Percentiles rank a stretch among this genome's conserved stretches.
phyloP scores from a whole-genome alignment of 2,113 vertebrate genomes.

The Spermophilus dauricus region DNA sequence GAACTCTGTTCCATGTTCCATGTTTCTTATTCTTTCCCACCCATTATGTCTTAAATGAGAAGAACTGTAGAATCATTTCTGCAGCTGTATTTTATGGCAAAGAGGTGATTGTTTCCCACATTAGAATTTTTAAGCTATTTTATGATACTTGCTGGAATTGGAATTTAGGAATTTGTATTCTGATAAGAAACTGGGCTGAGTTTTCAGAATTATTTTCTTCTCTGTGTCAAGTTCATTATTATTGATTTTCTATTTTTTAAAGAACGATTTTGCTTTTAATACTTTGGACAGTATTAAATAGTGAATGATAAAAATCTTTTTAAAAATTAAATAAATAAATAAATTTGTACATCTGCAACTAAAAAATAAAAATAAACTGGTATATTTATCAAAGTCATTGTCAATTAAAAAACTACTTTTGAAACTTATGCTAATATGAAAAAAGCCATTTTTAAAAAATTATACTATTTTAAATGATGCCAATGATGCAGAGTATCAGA shows the following conservation, averaged over 20 bases:
- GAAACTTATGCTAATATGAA: slow-evolving; percentile 54
- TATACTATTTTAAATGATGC: slow-evolving; percentile 43
- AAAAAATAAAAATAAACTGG: not conserved
- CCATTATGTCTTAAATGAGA: not conserved
- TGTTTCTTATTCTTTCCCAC: not conserved
- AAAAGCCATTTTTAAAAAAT: slow-evolving; percentile 18
- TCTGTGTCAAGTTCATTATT: not conserved
- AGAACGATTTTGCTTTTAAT: not conserved
- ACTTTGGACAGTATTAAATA: not conserved
- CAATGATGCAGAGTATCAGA: not conserved
- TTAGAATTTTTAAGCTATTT: slow-evolving; percentile 19
- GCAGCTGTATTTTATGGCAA: not conserved
- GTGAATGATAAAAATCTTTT: not conserved
- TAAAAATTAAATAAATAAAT: too few relatives aligned
- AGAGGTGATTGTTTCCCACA: not conserved
- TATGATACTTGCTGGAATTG: slow-evolving; percentile 25
- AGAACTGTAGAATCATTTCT: not conserved
- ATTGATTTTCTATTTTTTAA: not conserved
- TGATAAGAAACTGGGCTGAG: not conserved
- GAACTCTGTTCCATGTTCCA: not conserved
- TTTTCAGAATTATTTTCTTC: slow-evolving; percentile 38
- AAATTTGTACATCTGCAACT: too few relatives aligned
- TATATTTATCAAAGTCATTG: slow-evolving; percentile 31
- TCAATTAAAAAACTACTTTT: slow-evolving; percentile 32
- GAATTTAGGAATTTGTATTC: slow-evolving; percentile 53